A percentile compares a stretch with the other conserved stretches of the same genome.
phyloP scores from a whole-genome alignment of 2,888 invertebrate species.

The Mechanitis messenoides region DNA sequence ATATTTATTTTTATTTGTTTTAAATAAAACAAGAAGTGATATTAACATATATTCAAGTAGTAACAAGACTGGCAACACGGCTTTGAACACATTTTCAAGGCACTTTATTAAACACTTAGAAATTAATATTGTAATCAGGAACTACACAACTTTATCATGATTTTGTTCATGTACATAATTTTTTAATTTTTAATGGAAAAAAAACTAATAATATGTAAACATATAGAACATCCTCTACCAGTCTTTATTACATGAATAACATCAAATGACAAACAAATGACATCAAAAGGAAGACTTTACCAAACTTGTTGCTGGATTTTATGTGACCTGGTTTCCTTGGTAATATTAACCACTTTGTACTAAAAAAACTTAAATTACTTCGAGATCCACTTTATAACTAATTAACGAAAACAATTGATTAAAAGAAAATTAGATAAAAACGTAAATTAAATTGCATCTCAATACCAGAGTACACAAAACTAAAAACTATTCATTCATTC shows the following conservation, averaged over 20 bases:
- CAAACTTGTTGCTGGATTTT: not conserved
- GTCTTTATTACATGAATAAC: no score
- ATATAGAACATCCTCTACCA: no score
- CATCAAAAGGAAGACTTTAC: not conserved
- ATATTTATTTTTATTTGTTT: not conserved
- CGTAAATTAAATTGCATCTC: constrained; percentile 3
- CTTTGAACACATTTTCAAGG: constrained; percentile 47
- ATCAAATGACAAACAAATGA: no score
- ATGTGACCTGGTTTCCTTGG: not conserved
- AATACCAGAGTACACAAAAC: not conserved
- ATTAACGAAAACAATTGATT: constrained; percentile 33
- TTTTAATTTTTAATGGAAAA: no score
- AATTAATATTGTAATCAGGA: constrained; percentile 1
- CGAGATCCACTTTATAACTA: constrained; percentile 46
- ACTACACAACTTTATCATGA: no score
- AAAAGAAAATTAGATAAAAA: not conserved
- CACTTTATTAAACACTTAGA: constrained; percentile 32
- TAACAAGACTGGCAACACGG: constrained; percentile 52
- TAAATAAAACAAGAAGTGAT: constrained; percentile 2
- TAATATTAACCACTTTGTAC: constrained; percentile 41
- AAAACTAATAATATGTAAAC: no score
- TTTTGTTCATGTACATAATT: no score
- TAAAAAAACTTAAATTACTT: constrained; percentile 36
- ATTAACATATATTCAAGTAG: constrained; percentile 25
- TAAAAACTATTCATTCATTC: not conserved